Base-by-base conservation (phyloP, 2,888 invertebrate genomes). In the Frankliniella intonsa region DNA sequence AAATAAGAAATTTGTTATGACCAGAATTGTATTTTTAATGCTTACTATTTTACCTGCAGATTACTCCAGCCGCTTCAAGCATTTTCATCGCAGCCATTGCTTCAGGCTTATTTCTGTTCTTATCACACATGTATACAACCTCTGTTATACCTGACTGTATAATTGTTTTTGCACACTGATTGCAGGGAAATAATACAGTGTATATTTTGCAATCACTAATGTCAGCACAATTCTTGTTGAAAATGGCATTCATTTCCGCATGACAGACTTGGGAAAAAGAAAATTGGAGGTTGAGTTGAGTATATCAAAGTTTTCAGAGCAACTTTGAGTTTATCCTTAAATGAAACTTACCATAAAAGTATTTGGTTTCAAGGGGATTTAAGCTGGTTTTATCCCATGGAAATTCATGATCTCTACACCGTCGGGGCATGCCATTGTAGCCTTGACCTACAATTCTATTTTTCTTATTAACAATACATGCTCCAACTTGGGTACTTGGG, bases 121-220 rank as follows among this genome's bases (percentile, higher is more conserved):
- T 96, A 87, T 97, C 95, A 0, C 94, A 95, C 86, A 96, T 89
- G 87, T 94, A 98, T 17, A 94, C 88, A 3, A 97, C 91, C 86
- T 93, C 91, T 81, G 88, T 92, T 55, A 98, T 96, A 0, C 97
- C 95, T 0, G 97, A 93, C 87, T 99, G 99, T 85, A 99, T 97
- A 55, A 99, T 96, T 55, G 98, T 90, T 88, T 99, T 99, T 0
- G 98, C 96, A 89, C 99, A 99, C 88, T 98, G 98, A 87, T 98
- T 98, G 88, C 99, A 99, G 0, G 99, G 99, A 88, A 98, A 99
- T 25, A 97, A 88, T 0, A 93, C 94, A 0, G 97, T 95, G 87
- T 97, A 99, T 0, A 99, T 92, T 0, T 91, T 92, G 86, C 97
- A 96, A 84, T 92, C 91, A 85, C 92, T 92, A 0, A 97, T 90